phyloP scores from a whole-genome alignment of 2,113 vertebrate species.

The Cheilinus undulatus region DNA sequence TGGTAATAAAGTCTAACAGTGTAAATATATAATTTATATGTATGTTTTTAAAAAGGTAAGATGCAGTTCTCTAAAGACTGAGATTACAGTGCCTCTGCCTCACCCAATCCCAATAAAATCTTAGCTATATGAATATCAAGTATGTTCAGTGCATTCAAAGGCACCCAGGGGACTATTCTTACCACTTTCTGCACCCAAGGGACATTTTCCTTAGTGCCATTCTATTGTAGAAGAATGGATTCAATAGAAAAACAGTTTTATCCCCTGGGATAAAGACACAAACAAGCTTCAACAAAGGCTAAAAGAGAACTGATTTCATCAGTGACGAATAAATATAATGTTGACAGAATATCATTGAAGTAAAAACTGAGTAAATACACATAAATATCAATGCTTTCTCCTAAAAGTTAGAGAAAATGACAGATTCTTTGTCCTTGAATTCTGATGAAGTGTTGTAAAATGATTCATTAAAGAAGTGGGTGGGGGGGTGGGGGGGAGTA shows the following conservation, averaged over 20 bases:
- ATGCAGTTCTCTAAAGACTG: background rate
- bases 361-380: background rate
- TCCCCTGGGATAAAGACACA: background rate
- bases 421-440: background rate
- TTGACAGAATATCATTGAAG: constrained; percentile 18
- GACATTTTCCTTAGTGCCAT: no score
- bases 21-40: background rate
- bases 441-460: background rate
- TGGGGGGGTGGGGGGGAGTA: no score
- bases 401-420: background rate
- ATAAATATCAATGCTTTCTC: background rate
- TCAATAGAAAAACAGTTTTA: background rate
- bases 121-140: background rate
- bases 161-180: background rate
- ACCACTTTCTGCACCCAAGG: background rate
- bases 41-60: background rate
- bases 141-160: background rate
- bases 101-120: background rate
- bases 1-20: background rate
- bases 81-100: background rate
- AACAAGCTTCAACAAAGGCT: background rate
- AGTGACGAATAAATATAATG: background rate
- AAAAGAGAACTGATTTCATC: constrained; percentile 8
- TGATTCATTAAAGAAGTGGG: no score
- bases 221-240: background rate